phyloP scores from a whole-genome alignment of 1,140 invertebrate genomes.

The Apis cerana region DNA sequence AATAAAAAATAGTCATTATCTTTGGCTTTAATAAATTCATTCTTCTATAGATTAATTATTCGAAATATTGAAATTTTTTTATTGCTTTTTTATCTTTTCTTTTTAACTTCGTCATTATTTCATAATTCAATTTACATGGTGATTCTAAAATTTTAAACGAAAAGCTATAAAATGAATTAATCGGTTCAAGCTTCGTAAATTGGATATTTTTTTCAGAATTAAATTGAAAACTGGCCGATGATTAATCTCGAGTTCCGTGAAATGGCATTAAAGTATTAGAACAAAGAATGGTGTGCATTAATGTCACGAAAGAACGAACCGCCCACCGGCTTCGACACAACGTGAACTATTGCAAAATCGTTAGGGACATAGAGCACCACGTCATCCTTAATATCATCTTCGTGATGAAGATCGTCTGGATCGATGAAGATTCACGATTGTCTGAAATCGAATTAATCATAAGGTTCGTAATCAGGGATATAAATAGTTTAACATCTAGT shows the following conservation, averaged over 20 bases:
- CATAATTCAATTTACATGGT: too few relatives aligned
- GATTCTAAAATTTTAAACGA: not conserved
- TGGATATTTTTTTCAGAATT: not conserved
- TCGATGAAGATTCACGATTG: conserved; percentile 4
- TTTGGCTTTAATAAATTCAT: too few relatives aligned
- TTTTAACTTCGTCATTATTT: too few relatives aligned
- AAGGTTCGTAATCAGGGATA: not conserved
- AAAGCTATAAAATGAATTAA: too few relatives aligned
- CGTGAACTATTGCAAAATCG: conserved; percentile 49
- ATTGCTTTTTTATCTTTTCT: too few relatives aligned
- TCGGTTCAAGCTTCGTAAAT: not conserved
- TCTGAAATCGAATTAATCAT: conserved; percentile 12
- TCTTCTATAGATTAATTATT: too few relatives aligned
- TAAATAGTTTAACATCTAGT: not conserved
- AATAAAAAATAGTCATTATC: too few relatives aligned
- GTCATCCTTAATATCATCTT: conserved; percentile 34
- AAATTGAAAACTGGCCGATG: conserved; percentile 6
- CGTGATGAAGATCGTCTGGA: conserved; percentile 22
- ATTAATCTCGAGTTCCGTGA: not conserved
- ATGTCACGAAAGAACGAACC: conserved; percentile 45
- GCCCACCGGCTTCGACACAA: conserved; percentile 19
- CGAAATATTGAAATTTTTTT: too few relatives aligned
- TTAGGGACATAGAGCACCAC: conserved; percentile 15
- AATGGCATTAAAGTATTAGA: conserved; percentile 23
- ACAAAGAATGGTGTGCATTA: conserved; percentile 29